Evolutionary conservation across 1,140 invertebrate species (phyloP), one percentile per base, ranked within the genome.

Genomic region (Lepidostoma basale): DNA sequence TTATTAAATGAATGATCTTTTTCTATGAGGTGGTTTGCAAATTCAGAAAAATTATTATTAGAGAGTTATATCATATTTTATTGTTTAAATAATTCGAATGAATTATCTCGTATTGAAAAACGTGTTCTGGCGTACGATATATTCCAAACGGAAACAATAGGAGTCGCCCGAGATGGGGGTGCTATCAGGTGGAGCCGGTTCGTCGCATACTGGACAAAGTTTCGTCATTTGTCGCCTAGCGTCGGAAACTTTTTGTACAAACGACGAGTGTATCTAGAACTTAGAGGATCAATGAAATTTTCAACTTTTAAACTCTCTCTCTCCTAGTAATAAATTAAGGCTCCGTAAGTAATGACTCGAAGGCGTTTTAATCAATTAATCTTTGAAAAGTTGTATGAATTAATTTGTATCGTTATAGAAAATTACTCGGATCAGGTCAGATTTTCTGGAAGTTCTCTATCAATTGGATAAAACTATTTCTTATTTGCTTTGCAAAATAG

Each of bases 141-240:
- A 22, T 47, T 12, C 16, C 23, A 22, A 47, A 12, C 44, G 44
- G 44, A 47, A 47, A 47, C 44, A 47, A 47, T 47, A 47, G 18
- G 23, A 47, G 44, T 47, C 44, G 1, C 20, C 23, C 44, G 12
- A 47, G 44, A 47, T 47, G 44, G 44, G n/a, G 44, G 44, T 22
- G 23, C 23, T 47, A 47, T 47, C 18, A 47, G 44, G 20, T 47
- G 44, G 18, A 23, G n/a, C 0, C 44, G 44, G 18, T 47, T 22
- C 18, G 44, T 22, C 44, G 44, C 44, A 47, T 47, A 22, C 44
- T 47, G 44, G 16, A 9, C 44, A 47, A 47, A 47, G 44, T 47
- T 47, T 47, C 44, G 12, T 22, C 16, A 47, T 47, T 47, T 47
- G 44, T 47, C 44, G 20, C 44, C 44, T 47, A 22, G 20, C 44